Base-by-base conservation (phyloP, 2,888 invertebrate genomes). In the Cenopis cana region DNA sequence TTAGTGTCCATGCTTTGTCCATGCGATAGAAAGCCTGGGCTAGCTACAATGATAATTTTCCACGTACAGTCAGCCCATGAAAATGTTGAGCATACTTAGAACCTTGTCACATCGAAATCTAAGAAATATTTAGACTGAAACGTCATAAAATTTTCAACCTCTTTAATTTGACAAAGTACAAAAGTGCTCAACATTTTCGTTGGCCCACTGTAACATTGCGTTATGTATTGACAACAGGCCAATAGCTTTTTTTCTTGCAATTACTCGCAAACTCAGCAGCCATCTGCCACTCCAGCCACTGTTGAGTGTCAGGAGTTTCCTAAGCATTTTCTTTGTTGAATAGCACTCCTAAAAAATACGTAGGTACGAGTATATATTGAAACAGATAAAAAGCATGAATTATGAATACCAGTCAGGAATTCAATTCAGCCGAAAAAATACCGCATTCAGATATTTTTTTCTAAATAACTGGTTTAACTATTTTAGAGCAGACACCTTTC, bases 1-100 rank as follows among this genome's bases (percentile, higher is more conserved):
- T 66, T 59, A 50, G 60, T 18, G 60, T 49, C 52, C 56, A 55
- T 70, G 54, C 41, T 38, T 54, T 18, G 60, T 49, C 52, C 56
- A 55, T 70, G 54, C 41, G 56, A 71, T 55, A 71, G 70, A 70
- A 66, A 70, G 70, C 59, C 59, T 69, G 38, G 62, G 49, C 50
- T 33, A 17, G 11, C 64, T 38, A 36, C n/a, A 54, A 50, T n/a
- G 36, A 20, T 14, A 0, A 64, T 54, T 54, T 64, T 64, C 52
- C 64, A 38, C 52, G 52, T n/a, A n/a, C n/a, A n/a, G n/a, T n/a
- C n/a, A n/a, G n/a, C n/a, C n/a, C n/a, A n/a, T n/a, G n/a, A n/a
- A n/a, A n/a, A n/a, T n/a, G n/a, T n/a, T n/a, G n/a, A n/a, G n/a
- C n/a, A n/a, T n/a, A n/a, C n/a, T n/a, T n/a, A n/a, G n/a, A n/a